These are phyloP conservation scores for Hylomyscus alleni DNA, from an alignment of 2,797 vertebrate genomes.

Conservation along the genomic window DNA sequence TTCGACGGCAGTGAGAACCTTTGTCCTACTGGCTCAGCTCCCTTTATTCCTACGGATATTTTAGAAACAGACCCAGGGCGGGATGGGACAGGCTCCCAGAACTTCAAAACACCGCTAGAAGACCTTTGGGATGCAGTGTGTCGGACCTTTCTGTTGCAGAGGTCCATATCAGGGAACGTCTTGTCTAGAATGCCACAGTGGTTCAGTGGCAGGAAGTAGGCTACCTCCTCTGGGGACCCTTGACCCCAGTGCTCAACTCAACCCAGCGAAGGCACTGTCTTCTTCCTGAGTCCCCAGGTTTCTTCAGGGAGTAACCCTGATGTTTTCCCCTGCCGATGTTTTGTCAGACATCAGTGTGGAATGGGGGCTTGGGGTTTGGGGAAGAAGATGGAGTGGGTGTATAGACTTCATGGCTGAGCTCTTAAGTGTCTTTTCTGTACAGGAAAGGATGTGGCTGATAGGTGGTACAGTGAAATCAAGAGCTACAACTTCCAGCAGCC, in stretches of 20 bases:
- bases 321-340: accelerated
- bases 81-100: neutral
- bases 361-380: neutral
- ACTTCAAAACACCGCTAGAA: neutral
- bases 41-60: slow-evolving; percentile 6
- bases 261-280: neutral
- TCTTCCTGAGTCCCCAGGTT: neutral
- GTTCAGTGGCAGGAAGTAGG: neutral
- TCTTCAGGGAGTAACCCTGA: neutral
- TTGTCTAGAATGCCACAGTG: neutral
- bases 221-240: neutral
- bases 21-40: neutral
- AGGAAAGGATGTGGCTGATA: slow-evolving; percentile 97
- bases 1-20: neutral
- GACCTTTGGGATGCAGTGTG: neutral
- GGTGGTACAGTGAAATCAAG: slow-evolving; percentile 98
- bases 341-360: neutral
- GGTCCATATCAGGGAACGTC: neutral
- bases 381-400: neutral
- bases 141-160: neutral
- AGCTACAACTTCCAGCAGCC: slow-evolving; percentile 97
- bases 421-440: slow-evolving; percentile 74
- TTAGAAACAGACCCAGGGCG: neutral
- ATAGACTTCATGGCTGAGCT: slow-evolving; percentile 27
- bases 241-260: neutral